Conservation (phyloP, 2,113 vertebrate genomes). For the Cyprinodon brontotheroides region DNA sequence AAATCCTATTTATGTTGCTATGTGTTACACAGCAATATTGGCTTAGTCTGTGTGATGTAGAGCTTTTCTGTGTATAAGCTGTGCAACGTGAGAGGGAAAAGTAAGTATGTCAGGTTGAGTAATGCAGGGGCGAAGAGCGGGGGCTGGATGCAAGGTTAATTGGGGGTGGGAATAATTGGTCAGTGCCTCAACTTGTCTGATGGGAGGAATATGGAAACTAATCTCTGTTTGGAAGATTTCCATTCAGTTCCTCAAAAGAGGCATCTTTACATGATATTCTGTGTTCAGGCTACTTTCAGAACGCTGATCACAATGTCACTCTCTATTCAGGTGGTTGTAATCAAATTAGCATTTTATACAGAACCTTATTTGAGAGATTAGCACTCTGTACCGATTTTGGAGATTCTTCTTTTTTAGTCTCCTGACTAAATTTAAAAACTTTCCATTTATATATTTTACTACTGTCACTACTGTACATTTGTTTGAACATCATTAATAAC, state of each 20-base stretch:
- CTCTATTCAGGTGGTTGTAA: not conserved
- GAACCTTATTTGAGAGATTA: conserved; percentile 12
- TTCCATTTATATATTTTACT: no score
- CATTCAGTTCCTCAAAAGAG: conserved; percentile 55
- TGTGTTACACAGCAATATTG: conserved; percentile 52
- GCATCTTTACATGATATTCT: conserved; percentile 55
- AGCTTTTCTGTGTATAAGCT: conserved; percentile 71
- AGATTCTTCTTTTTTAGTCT: not conserved
- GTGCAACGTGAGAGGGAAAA: conserved; percentile 65
- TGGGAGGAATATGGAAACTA: conserved; percentile 73
- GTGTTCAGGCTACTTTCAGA: conserved; percentile 21
- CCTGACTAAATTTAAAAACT: no score
- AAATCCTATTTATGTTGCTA: conserved; percentile 14
- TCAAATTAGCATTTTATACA: conserved; percentile 5
- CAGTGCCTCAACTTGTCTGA: conserved; percentile 77
- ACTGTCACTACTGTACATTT: no score
- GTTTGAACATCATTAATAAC: no score
- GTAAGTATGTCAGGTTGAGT: conserved; percentile 72
- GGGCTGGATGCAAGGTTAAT: conserved; percentile 77
- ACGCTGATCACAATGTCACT: conserved; percentile 19
- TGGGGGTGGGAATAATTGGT: conserved; percentile 80
- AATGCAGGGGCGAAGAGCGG: conserved; percentile 34
- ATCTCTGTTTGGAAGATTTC: conserved; percentile 68
- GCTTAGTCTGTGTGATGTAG: conserved; percentile 29
- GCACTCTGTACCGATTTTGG: conserved; percentile 15